Percentiles rank a stretch among this genome's conserved stretches.
These are phyloP conservation scores for Trichosurus vulpecula DNA, from an alignment of 2,797 vertebrate genomes.

Conservation along the genomic window DNA sequence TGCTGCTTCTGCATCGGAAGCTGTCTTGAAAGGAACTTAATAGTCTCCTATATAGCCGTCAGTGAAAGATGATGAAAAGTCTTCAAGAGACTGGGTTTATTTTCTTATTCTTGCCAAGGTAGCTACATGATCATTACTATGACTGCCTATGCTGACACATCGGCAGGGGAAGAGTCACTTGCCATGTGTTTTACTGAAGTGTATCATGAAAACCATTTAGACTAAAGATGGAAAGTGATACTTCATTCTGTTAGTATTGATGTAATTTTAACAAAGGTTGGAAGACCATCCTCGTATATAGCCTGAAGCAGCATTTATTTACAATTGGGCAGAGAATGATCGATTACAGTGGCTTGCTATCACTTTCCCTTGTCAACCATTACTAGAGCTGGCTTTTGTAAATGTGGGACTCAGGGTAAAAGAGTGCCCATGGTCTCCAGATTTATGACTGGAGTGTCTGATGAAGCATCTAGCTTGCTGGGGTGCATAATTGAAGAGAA, in stretches of 20 bases:
- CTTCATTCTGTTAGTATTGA: not conserved
- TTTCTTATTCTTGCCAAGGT: conserved; percentile 62
- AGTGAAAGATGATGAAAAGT: conserved; percentile 28
- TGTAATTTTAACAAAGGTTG: conserved; percentile 47
- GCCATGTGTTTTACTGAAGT: conserved; percentile 70
- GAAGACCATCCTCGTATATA: not conserved
- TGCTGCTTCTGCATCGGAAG: conserved; percentile 57
- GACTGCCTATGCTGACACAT: conserved; percentile 64
- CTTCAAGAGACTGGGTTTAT: conserved; percentile 64
- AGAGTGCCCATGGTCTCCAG: conserved; percentile 44
- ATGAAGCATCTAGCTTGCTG: conserved; percentile 18
- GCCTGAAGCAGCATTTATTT: not conserved
- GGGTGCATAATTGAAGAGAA: conserved; percentile 6
- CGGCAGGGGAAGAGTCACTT: conserved; percentile 68
- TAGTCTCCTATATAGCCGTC: conserved; percentile 58
- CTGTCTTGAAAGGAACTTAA: conserved; percentile 55
- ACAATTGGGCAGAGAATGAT: not conserved
- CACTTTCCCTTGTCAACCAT: not conserved
- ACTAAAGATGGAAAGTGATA: conserved; percentile 62
- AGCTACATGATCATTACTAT: conserved; percentile 66
- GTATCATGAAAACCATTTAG: conserved; percentile 67
- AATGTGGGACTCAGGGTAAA: conserved; percentile 20
- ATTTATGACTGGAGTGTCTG: conserved; percentile 74
- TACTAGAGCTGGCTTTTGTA: conserved; percentile 37
- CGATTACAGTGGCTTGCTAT: conserved; percentile 14